Evolutionary conservation across 2,888 invertebrate genomes (phyloP).

Genomic region (Deroplatys truncata): DNA sequence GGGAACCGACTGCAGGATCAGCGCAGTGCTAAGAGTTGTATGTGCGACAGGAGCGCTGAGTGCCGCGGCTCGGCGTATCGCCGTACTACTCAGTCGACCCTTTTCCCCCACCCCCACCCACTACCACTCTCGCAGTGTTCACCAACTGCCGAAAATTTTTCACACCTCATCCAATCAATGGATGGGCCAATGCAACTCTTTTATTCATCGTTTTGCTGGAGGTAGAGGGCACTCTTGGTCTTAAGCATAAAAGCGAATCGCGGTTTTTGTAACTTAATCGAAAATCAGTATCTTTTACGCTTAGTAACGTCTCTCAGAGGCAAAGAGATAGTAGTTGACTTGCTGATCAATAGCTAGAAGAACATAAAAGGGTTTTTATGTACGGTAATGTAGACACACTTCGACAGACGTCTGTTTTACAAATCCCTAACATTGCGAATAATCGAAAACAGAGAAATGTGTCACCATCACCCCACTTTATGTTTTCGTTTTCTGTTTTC

Average conservation of each 20-base stretch:
- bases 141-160: not conserved
- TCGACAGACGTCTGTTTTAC: no score
- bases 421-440: no score
- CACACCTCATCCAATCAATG: slow-evolving; percentile 21
- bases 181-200: not conserved
- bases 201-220: not conserved
- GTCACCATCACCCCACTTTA: no score
- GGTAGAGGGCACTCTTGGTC: not conserved
- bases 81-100: not conserved
- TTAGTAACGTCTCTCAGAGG: not conserved
- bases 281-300: not conserved
- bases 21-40: not conserved
- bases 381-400: no score
- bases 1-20: not conserved
- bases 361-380: no score
- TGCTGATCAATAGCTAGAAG: no score
- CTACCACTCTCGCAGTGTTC: not conserved
- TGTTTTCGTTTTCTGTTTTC: no score
- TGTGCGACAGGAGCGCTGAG: not conserved
- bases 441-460: no score
- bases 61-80: not conserved
- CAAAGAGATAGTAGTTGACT: no score
- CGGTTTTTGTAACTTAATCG: not conserved
- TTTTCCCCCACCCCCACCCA: no score
- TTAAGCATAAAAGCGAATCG: not conserved